Conservation (phyloP, 2,888 invertebrate species). For the Vesta saturnalis region DNA sequence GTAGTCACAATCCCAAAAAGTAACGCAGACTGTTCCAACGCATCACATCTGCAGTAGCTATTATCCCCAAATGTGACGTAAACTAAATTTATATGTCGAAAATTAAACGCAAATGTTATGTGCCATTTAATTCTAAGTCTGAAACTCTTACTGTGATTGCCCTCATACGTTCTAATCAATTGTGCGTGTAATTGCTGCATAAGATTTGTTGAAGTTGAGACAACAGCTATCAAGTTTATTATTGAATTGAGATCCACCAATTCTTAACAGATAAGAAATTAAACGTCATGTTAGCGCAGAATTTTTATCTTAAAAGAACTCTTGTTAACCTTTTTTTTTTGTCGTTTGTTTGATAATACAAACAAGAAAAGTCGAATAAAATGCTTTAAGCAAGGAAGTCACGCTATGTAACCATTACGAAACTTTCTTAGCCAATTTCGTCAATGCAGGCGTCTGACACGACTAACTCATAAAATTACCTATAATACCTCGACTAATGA, state of each 20-base stretch:
- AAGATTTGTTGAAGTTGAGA: slow-evolving; percentile 33
- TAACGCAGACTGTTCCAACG: no score
- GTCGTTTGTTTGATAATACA: slow-evolving; percentile 31
- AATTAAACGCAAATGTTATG: slow-evolving; percentile 47
- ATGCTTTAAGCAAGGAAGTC: slow-evolving; percentile 30
- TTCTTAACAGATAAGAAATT: no score
- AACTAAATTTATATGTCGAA: slow-evolving; percentile 48
- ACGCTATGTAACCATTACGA: slow-evolving; percentile 36
- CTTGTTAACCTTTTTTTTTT: slow-evolving; percentile 32
- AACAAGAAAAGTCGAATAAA: slow-evolving; percentile 37
- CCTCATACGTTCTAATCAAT: slow-evolving; percentile 47
- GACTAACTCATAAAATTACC: slow-evolving; percentile 31
- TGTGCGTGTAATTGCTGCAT: slow-evolving; percentile 46
- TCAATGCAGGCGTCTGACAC: slow-evolving; percentile 36
- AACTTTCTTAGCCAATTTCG: slow-evolving; percentile 35
- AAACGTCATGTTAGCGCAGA: no score
- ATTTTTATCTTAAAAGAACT: slow-evolving; percentile 23
- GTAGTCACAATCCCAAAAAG: no score
- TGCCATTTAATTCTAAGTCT: slow-evolving; percentile 41
- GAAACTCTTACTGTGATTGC: slow-evolving; percentile 43
- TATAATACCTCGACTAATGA: slow-evolving; percentile 22
- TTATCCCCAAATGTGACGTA: slow-evolving; percentile 47
- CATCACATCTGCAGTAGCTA: slow-evolving; percentile 39
- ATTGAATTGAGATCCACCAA: no score
- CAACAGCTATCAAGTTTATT: neutral